These are phyloP conservation scores for Cyclophora punctaria DNA, from an alignment of 2,888 invertebrate genomes.

Conservation along the genomic window DNA sequence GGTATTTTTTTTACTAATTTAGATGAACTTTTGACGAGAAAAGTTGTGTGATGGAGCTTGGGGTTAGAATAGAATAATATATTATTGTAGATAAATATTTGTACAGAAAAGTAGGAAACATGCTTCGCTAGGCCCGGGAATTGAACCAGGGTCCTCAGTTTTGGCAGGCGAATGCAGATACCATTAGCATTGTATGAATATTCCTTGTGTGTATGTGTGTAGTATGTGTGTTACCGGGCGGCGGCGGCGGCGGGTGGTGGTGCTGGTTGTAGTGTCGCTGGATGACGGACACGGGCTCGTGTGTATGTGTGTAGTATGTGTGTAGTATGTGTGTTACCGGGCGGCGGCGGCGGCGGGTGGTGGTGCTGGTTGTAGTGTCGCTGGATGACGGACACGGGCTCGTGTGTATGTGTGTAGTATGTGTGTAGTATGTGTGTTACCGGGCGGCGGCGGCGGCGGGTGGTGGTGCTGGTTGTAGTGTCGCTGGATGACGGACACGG, in stretches of 20 bases:
- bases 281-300: constrained; percentile 48
- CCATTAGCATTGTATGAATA: no score
- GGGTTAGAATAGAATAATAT: no score
- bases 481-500: constrained; percentile 51
- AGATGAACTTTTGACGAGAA: no score
- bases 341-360: constrained; percentile 21
- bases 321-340: constrained; percentile 9
- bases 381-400: constrained; percentile 50
- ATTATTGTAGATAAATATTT: no score
- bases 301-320: constrained; percentile 28
- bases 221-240: constrained; percentile 16
- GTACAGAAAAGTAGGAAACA: no score
- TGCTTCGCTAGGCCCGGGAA: no score
- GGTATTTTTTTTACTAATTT: no score
- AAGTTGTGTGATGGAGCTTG: no score
- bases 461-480: constrained; percentile 56
- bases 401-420: constrained; percentile 34
- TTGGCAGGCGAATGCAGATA: no score
- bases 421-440: no score
- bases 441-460: constrained; percentile 24
- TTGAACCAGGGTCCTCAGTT: no score
- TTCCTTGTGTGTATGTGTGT: no score
- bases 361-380: constrained; percentile 57
- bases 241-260: constrained; percentile 27
- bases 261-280: constrained; percentile 57